Base-by-base conservation (phyloP, 1,140 invertebrate species). In the Bombus sibiricus region DNA sequence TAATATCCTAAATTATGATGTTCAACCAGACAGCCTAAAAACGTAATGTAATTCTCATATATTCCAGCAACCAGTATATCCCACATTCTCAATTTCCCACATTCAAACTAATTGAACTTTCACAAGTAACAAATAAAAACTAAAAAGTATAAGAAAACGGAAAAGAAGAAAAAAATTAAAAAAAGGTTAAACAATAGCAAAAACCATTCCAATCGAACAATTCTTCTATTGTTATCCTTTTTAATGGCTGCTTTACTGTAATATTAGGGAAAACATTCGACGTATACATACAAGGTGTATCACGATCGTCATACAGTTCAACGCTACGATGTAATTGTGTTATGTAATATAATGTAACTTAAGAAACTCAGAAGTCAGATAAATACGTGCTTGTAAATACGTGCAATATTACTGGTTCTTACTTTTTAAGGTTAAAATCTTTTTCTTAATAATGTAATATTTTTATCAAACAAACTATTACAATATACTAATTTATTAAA, bases 321-420 rank as follows among this genome's bases (percentile, higher is more conserved):
- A 34, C 39, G 53, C 10, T 64, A 18, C 22, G 28, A 53, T 8
- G 32, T 66, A 82, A 82, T 75, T 82, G 72, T 82, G 66, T 82
- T 82, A 82, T 53, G 15, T 82, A 82, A 82, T 66, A 68, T 32
- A 34, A 66, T 72, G 43, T 53, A 66, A 82, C 59, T n/a, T 32
- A 68, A 68, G 66, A 69, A 53, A 53, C 10, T 39, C 3, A 39
- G 3, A 34, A 8, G 32, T 6, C 37, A 59, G 34, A 53, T 75
- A 64, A 47, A 47, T 66, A 37, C 5, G 5, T 53, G 47, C 18
- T 59, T 34, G 28, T 82, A 64, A 47, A 47, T 53, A 37, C 47
- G 18, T 22, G 47, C 6, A 22, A 6, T 53, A 22, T 53, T 53
- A 53, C 47, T 53, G 18, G 47, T 53, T 22, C 47, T 22, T 53